Conservation (phyloP, 37 sponge, comb jelly and placozoan genomes). For the Axinella damicornis region DNA sequence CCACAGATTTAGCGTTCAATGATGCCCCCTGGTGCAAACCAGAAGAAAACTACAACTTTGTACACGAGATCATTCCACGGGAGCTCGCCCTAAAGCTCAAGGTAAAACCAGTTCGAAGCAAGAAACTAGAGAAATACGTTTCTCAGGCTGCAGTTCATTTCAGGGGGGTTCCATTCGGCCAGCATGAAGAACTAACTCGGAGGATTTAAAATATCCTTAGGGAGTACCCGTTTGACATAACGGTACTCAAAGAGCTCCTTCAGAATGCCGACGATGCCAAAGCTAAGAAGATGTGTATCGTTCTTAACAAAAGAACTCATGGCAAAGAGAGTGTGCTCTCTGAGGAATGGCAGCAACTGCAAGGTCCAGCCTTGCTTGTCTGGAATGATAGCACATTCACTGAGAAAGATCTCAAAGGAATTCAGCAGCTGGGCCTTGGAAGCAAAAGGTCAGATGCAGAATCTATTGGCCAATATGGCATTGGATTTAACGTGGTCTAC, state of each 20-base stretch:
- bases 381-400: slow-evolving; percentile 71
- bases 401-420: slow-evolving; percentile 70
- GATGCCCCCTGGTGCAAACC: slow-evolving; percentile 50
- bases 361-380: slow-evolving; percentile 76
- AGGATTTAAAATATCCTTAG: slow-evolving; percentile 33
- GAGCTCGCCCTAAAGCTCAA: slow-evolving; percentile 31
- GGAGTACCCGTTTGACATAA: slow-evolving; percentile 36
- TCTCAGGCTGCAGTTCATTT: not conserved
- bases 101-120: slow-evolving; percentile 32
- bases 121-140: slow-evolving; percentile 11
- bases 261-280: slow-evolving; percentile 90
- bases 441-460: slow-evolving; percentile 60
- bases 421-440: slow-evolving; percentile 66
- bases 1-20: slow-evolving; percentile 42
- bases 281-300: slow-evolving; percentile 69
- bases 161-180: slow-evolving; percentile 31
- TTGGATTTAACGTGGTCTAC: slow-evolving; percentile 84
- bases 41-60: slow-evolving; percentile 3
- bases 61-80: slow-evolving; percentile 33
- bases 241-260: slow-evolving; percentile 53
- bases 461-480: slow-evolving; percentile 74
- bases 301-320: slow-evolving; percentile 56
- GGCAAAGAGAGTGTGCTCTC: slow-evolving; percentile 22
- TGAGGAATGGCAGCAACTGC: slow-evolving; percentile 69
- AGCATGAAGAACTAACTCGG: slow-evolving; percentile 38